These are phyloP conservation scores for Limanda limanda DNA, from an alignment of 2,113 vertebrate species.

Conservation along the genomic window DNA sequence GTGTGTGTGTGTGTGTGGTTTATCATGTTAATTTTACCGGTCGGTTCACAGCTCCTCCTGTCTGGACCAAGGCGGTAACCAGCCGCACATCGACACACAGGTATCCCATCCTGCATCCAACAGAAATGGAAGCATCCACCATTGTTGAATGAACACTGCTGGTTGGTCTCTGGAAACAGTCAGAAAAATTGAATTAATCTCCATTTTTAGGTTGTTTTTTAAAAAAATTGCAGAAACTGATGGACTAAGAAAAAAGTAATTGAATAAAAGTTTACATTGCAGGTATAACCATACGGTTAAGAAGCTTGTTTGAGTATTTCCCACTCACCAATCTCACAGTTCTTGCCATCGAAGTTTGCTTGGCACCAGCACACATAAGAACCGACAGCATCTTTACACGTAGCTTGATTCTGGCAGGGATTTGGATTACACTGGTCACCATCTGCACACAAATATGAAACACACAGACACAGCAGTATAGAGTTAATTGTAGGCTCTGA, in stretches of 20 bases:
- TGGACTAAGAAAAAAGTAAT: no score
- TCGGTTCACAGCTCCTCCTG: conserved; percentile 83
- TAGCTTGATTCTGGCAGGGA: conserved; percentile 89
- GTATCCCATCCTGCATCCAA: conserved; percentile 51
- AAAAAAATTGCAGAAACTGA: no score
- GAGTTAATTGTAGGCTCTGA: neutral
- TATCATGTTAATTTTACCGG: conserved; percentile 76
- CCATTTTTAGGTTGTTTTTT: neutral
- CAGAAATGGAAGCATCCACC: conserved; percentile 94
- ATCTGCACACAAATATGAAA: conserved; percentile 77
- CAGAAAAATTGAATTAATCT: neutral
- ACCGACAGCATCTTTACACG: conserved; percentile 85
- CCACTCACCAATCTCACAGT: conserved; percentile 92
- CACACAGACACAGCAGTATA: conserved; percentile 3
- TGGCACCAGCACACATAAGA: conserved; percentile 90
- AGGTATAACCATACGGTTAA: neutral
- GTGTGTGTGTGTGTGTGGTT: neutral
- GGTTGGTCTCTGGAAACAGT: conserved; percentile 81
- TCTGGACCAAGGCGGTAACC: conserved; percentile 87
- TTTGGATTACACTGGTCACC: conserved; percentile 90
- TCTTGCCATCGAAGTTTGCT: conserved; percentile 87
- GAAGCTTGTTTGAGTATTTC: no score
- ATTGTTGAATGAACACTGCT: conserved; percentile 83
- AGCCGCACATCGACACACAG: conserved; percentile 84
- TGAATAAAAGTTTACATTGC: no score